Evolutionary conservation across 2,797 vertebrate species (phyloP).

Genomic region (Crenuchus spilurus): DNA sequence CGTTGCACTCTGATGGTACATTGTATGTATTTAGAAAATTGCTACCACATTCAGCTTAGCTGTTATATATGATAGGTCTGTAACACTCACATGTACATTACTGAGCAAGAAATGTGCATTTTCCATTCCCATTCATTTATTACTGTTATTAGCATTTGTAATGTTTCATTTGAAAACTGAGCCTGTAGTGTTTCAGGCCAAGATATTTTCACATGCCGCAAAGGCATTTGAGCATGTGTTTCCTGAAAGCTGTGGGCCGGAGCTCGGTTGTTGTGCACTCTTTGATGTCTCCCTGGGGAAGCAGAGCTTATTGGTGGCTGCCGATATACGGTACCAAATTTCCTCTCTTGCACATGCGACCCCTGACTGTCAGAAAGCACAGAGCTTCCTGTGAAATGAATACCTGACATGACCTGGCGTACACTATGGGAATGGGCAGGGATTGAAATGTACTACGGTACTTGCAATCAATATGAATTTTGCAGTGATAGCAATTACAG

Average conservation of each 20-base stretch:
- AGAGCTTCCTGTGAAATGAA: slow-evolving; percentile 41
- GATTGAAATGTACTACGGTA: neutral
- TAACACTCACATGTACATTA: neutral
- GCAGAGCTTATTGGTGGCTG: slow-evolving; percentile 25
- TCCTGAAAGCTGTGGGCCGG: neutral
- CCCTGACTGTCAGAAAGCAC: slow-evolving; percentile 8
- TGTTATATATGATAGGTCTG: neutral
- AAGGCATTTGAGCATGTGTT: neutral
- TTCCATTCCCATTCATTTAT: no score
- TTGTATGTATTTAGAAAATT: slow-evolving; percentile 2
- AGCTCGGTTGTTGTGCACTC: slow-evolving; percentile 16
- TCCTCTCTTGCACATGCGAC: slow-evolving; percentile 43
- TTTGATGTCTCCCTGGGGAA: slow-evolving; percentile 32
- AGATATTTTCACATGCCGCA: neutral
- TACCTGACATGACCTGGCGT: slow-evolving; percentile 18
- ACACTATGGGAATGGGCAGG: neutral
- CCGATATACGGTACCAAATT: slow-evolving; percentile 33
- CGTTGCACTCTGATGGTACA: neutral
- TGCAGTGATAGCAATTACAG: neutral
- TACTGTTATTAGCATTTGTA: neutral
- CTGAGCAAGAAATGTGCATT: neutral
- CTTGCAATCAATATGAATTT: neutral
- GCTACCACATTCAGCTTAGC: slow-evolving; percentile 1
- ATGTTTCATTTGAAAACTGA: neutral
- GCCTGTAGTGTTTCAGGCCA: neutral